Conservation (phyloP, 2,113 vertebrate species). For the Choloepus hoffmanni region DNA sequence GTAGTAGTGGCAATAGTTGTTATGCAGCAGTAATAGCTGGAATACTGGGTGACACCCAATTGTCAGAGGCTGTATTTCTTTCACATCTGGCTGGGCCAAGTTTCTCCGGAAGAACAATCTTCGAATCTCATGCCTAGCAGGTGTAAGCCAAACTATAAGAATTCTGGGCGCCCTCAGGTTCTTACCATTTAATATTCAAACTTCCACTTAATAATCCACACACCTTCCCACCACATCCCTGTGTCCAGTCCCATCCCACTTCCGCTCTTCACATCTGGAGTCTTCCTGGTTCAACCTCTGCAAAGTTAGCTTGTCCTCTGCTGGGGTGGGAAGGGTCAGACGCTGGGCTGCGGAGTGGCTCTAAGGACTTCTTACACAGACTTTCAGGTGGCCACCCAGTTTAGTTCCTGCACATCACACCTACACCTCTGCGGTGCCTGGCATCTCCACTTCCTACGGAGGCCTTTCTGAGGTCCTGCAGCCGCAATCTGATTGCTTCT, state of each 20-base stretch:
- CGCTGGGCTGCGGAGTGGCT: neutral
- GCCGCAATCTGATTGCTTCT: neutral
- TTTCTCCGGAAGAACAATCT: neutral
- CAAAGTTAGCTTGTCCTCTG: neutral
- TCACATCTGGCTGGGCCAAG: neutral
- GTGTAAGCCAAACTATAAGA: neutral
- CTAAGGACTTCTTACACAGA: neutral
- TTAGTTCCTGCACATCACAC: rapidly evolving
- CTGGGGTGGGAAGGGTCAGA: neutral
- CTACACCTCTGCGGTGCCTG: neutral
- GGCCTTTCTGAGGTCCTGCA: neutral
- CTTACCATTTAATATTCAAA: neutral
- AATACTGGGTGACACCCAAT: neutral
- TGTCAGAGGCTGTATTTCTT: neutral
- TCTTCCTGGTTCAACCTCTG: neutral
- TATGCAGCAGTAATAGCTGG: neutral
- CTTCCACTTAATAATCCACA: neutral
- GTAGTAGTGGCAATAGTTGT: neutral
- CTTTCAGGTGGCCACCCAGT: neutral
- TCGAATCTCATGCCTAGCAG: neutral
- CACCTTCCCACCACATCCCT: neutral
- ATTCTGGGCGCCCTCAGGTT: neutral
- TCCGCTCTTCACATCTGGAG: neutral
- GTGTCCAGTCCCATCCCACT: too few species aligned
- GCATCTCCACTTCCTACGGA: rapidly evolving